Conservation (phyloP, 2,888 invertebrate genomes). For the Scaeva pyrastri region DNA sequence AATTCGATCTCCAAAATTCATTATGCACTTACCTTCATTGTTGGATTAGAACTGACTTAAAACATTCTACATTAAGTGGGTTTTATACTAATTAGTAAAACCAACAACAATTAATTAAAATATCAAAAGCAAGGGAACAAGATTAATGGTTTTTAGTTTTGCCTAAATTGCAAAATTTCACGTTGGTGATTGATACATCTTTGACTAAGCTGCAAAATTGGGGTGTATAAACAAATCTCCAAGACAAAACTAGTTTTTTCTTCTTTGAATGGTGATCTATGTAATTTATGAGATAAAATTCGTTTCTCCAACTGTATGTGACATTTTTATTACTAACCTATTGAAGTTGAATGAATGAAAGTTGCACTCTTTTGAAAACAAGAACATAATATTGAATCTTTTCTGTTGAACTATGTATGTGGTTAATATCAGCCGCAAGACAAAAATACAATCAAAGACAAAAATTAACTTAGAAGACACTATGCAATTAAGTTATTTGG, state of each 20-base stretch:
- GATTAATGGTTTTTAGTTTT: not conserved
- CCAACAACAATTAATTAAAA: not conserved
- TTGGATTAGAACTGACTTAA: constrained; percentile 22
- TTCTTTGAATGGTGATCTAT: not conserved
- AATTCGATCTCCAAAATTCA: not conserved
- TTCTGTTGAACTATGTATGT: no score
- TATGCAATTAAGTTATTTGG: no score
- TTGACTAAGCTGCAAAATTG: constrained; percentile 14
- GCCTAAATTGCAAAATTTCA: not conserved
- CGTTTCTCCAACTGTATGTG: no score
- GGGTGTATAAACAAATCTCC: constrained; percentile 5
- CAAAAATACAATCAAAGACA: no score
- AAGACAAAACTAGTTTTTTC: constrained; percentile 12
- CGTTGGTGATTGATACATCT: constrained; percentile 15
- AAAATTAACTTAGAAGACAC: no score
- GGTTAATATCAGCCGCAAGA: no score
- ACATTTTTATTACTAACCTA: no score
- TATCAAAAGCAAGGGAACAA: constrained; percentile 11
- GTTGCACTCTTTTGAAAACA: no score
- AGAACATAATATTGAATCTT: no score
- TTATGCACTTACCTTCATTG: constrained; percentile 46
- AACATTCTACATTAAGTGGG: not conserved
- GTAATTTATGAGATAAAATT: constrained; percentile 12
- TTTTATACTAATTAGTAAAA: constrained; percentile 25
- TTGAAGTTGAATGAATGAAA: no score